Evolutionary conservation across 2,888 invertebrate species (phyloP), one percentile per base, ranked within the genome.

Genomic region (Fissipunctia ypsillon): DNA sequence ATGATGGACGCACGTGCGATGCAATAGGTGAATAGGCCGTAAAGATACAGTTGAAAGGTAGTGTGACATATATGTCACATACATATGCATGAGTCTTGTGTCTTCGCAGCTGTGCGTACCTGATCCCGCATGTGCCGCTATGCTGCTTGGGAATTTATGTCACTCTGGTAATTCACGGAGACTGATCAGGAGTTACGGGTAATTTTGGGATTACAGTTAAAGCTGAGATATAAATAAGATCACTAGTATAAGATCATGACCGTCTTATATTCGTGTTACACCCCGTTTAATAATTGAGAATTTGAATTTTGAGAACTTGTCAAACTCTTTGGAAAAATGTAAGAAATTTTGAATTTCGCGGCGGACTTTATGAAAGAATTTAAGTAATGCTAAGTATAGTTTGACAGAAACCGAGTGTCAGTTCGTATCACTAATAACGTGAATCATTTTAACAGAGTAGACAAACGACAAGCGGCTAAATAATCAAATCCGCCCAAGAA

Each of bases 71-170:
- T 54, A 43, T 54, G 45, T 45, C 0, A 19, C 38, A 35, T 50
- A 60, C 38, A n/a, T 54, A 43, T 35, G 25, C 41, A 57, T 35
- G 19, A 35, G 31, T 41, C 43, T n/a, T 35, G 19, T 43, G 31
- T 31, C 43, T n/a, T 12, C 9, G 57, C 61, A 57, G 61, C 70
- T 78, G 50, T 22, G 50, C 56, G 61, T 63, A 68, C 76, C 66
- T 50, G 76, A 74, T 76, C 10, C 41, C 12, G 28, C 14, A 28
- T 57, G 48, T 57, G 41, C 48, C 35, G 48, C 48, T 76, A 57
- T 43, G 19, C 22, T 28, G 6, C 41, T 56, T 54, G 14, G 16
- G 25, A 56, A 66, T 48, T 50, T 35, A 48, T 65, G 41, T 48
- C 41, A 35, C 56, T n/a, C 25, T 56, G 45, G 6, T 45, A 12